phyloP scores from a whole-genome alignment of 2,797 vertebrate species.

The Urocyon cinereoargenteus region DNA sequence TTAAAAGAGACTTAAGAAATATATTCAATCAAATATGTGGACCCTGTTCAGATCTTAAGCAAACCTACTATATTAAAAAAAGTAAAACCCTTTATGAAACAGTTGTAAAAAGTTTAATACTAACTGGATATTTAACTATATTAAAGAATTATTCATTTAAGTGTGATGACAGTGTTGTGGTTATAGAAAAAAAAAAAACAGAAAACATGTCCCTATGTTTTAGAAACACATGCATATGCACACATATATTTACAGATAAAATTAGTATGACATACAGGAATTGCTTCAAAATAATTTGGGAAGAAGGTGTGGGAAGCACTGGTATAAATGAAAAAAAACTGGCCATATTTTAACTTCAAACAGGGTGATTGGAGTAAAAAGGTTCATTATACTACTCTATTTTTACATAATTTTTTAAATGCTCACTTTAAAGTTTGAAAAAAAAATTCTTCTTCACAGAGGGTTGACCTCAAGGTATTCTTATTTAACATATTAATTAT shows the following conservation, averaged over 20 bases:
- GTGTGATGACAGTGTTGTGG: background rate
- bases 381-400: background rate
- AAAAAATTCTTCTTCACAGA: background rate
- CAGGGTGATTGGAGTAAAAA: background rate
- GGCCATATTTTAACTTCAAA: background rate
- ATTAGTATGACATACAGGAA: background rate
- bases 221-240: background rate
- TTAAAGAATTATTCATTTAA: slow-evolving; percentile 24
- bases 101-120: background rate
- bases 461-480: background rate
- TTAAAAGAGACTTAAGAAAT: slow-evolving; percentile 21
- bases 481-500: slow-evolving; percentile 20
- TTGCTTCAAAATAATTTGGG: slow-evolving; percentile 5
- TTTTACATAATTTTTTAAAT: slow-evolving; percentile 36
- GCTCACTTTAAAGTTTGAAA: slow-evolving; percentile 3
- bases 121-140: slow-evolving; percentile 35
- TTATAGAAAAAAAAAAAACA: background rate
- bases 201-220: slow-evolving; percentile 36
- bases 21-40: slow-evolving; percentile 22
- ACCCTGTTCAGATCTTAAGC: background rate
- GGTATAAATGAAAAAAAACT: slow-evolving; percentile 12
- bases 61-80: slow-evolving; percentile 9
- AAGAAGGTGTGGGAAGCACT: background rate
- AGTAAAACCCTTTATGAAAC: slow-evolving; percentile 28
- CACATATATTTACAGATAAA: slow-evolving; percentile 30